Base-by-base conservation (phyloP, 2,113 vertebrate species). In the Thalassarche chlororhynchos region DNA sequence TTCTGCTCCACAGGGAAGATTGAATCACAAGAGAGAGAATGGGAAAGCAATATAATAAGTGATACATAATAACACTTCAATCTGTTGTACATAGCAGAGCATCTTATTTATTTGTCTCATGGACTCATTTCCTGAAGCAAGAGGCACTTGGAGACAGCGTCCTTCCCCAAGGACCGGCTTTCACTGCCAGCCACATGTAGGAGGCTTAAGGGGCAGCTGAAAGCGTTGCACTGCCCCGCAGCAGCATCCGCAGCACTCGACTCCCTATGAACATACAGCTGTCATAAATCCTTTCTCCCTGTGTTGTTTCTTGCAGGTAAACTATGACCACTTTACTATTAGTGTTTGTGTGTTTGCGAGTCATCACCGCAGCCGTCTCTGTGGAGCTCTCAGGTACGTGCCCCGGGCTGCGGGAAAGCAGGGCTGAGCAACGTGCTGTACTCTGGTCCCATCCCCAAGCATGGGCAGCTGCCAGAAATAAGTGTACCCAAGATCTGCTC, bases 281-380 rank as follows among this genome's bases (percentile, higher is more conserved):
- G 6, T 52, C 60, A 55, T 60, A 74, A 83, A 97, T 42, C 93
- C 4, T 85, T 57, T 96, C 83, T 94, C 77, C 47, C n/a, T 95
- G n/a, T 97, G 57, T 79, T 87, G 52, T 89, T 89, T 97, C 89
- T 97, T 98, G 44, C 98, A 99, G 99, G 98, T 99, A 97, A 98
- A 99, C 96, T 94, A 99, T 99, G 99, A 98, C 98, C 95, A 98
- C 98, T 98, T 98, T 98, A 61, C 98, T 99, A 89, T 93, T 99
- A 95, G 97, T 98, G 97, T 98, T 98, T 88, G 94, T 98, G 97
- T 98, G 98, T 98, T 98, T 99, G 96, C 98, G 84, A 83, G 96
- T 98, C 97, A 97, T 98, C 96, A 86, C 98, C 1, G 97, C 99
- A 79, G 95, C 98, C n/a, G 18, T 89, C 89, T 97, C 98, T 75